Evolutionary conservation across 2,797 vertebrate species (phyloP).

Genomic region (Choloepus didactylus): DNA sequence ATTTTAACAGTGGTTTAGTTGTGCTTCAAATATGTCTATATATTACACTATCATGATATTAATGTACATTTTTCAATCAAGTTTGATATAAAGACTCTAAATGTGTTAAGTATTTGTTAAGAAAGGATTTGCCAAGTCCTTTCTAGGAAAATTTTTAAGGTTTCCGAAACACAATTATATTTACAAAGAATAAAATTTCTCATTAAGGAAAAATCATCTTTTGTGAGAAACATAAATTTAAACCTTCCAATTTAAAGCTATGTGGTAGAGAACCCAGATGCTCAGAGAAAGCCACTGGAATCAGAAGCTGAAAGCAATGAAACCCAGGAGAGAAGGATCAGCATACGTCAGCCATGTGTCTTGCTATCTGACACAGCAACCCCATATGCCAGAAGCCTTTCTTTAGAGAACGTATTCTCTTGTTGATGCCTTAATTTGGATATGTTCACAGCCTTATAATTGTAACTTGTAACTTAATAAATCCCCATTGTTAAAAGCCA

Average conservation of each 20-base stretch:
- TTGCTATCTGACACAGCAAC: no score
- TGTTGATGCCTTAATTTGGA: no score
- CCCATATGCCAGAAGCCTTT: no score
- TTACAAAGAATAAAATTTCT: conserved; percentile 53
- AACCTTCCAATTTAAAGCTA: conserved; percentile 61
- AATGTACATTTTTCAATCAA: conserved; percentile 56
- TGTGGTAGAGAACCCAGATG: no score
- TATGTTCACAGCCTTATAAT: no score
- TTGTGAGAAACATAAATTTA: conserved; percentile 71
- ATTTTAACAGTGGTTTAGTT: conserved; percentile 50
- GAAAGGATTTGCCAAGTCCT: not conserved
- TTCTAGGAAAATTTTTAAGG: conserved; percentile 34
- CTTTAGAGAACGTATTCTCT: no score
- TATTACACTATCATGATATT: conserved; percentile 9
- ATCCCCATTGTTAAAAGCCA: no score
- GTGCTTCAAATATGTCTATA: conserved; percentile 56
- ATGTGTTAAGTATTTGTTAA: not conserved
- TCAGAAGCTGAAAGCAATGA: no score
- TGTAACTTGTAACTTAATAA: no score
- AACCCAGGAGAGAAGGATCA: no score
- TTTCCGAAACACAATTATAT: not conserved
- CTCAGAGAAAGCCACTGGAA: no score
- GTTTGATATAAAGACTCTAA: conserved; percentile 40
- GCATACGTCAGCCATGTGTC: no score
- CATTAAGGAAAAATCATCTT: conserved; percentile 58